Base-by-base conservation (phyloP, 2,797 vertebrate species). In the Falco novaeseelandiae region DNA sequence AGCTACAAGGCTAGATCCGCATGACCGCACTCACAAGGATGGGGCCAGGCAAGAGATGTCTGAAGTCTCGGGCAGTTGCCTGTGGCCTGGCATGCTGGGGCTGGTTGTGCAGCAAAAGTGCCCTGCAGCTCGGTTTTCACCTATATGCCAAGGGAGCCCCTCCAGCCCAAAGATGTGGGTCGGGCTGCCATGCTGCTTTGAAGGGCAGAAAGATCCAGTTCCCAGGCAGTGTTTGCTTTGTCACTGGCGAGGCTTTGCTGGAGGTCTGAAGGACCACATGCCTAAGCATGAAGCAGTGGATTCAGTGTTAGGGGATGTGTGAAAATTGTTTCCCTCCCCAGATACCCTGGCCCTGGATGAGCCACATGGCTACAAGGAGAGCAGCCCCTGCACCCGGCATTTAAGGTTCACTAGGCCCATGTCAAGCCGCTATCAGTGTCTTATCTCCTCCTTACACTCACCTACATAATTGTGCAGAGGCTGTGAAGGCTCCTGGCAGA, bases 141-240 rank as follows among this genome's bases (percentile, higher is more conserved):
- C 51, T 59, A 8, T 34, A 20, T 0, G 0, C 17, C 44, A 26
- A 49, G 46, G 12, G 38, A 92, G 58, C 26, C 19, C 18, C 58
- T 54, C 65, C 72, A 61, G 52, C 40, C 30, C 52, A 44, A 44
- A 54, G 21, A 21, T 49, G 10, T 13, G n/a, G 55, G 14, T 55
- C 27, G 5, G 10, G 22, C 27, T 58, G 36, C 21, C 4, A 0
- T 44, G 51, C 21, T 58, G n/a, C 48, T 44, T 34, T 25, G 48
- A 22, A 73, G 29, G 49, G 25, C 62, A 70, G 12, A 14, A 49
- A 69, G 57, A 17, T 40, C n/a, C 20, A 14, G 17, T 27, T 63
- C 46, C 40, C 3, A 1, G 26, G 30, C 12, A 36, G 34, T 1
- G 0, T 46, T 58, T 1, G 0, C 44, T 76, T 76, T 70, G 57